Percentiles rank a stretch among this genome's conserved stretches.
phyloP scores from a whole-genome alignment of 2,797 vertebrate genomes.

The Pangasius mekongensis region DNA sequence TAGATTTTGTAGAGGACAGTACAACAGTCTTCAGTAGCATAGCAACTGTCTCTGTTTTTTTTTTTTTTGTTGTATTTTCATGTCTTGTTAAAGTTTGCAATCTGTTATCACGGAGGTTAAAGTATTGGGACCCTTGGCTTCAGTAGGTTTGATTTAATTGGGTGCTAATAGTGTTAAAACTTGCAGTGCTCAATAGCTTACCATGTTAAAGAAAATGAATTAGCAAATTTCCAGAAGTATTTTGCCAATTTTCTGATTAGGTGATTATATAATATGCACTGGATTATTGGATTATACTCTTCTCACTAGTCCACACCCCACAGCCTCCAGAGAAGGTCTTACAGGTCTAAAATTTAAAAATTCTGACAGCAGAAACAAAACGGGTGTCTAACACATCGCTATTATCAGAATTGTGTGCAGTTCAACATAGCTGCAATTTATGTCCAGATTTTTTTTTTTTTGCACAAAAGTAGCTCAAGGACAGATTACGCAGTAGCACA shows the following conservation, averaged over 20 bases:
- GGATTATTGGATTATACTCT: neutral
- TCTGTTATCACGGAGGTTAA: neutral
- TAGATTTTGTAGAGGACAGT: neutral
- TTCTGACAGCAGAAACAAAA: neutral
- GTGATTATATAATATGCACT: neutral
- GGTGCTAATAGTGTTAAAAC: neutral
- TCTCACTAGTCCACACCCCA: neutral
- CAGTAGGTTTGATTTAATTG: neutral
- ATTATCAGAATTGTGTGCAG: too few relatives aligned
- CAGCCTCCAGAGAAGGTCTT: neutral
- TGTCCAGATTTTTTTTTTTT: too few relatives aligned
- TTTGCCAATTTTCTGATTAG: neutral
- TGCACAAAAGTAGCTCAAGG: neutral
- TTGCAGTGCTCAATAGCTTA: neutral
- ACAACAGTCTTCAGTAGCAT: neutral
- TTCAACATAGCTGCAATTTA: neutral
- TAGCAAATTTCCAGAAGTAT: neutral
- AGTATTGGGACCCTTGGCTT: neutral
- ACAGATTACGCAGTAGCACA: neutral
- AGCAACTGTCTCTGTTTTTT: neutral
- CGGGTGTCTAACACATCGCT: neutral
- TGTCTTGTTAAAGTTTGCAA: neutral
- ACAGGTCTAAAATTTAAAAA: neutral
- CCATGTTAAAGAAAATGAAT: neutral
- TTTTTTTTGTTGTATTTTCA: neutral